Evolutionary conservation across 2,113 vertebrate genomes (phyloP), one percentile per base, ranked within the genome.

Genomic region (Regulus satrapa): DNA sequence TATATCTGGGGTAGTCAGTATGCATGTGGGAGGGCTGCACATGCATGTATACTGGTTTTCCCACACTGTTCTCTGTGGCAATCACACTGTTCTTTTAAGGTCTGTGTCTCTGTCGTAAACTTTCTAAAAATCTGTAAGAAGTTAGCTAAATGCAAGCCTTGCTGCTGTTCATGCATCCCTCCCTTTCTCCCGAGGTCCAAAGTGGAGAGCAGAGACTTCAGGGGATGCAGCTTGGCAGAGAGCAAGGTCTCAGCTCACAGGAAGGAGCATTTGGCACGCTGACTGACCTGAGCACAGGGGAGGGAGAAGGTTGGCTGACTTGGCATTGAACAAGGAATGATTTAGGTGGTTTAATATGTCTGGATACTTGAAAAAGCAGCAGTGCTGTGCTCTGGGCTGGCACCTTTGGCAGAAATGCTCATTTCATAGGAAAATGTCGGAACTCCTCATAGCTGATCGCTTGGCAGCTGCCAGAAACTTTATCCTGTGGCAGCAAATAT

Each of bases 1-100:
- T 97, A 96, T 96, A 97, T 97, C 96, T 96, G 92, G 95, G 94
- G 94, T 91, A 95, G 95, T 92, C 94, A 94, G 94, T 89, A 88
- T 85, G 94, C 25, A 28, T 88, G 89, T 96, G 92, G 93, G 96
- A 95, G 95, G 79, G 94, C 80, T 96, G 95, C 94, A 97, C 95
- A 96, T 84, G 93, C 95, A 97, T 94, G 94, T 95, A 73, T 93
- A 94, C 93, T 93, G 95, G 93, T 55, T 96, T 89, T 93, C 96
- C 96, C 95, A 96, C 95, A 96, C 94, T 93, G 95, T 95, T 97
- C 95, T 96, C 78, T 75, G 90, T 96, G 81, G 95, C 94, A 96
- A 97, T 91, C 93, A 95, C 93, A 95, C 89, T 94, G 85, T 93
- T 95, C 95, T 95, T 96, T 92, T 83, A 85, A 96, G 89, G 95